These are phyloP conservation scores for Drosophila phalerata DNA, from an alignment of 2,888 invertebrate genomes.

Conservation along the genomic window DNA sequence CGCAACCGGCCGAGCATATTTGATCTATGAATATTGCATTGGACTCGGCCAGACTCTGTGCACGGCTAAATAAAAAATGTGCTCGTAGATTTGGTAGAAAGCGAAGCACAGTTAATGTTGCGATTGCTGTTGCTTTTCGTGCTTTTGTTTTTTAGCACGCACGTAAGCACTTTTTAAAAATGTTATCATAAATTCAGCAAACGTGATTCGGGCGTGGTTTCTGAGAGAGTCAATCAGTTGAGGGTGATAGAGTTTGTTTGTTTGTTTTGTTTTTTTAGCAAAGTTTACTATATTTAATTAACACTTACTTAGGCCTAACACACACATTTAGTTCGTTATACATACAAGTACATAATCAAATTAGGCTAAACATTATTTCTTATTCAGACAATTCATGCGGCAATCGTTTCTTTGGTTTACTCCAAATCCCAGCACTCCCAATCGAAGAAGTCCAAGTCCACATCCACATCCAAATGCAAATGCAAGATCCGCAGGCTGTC, in stretches of 20 bases:
- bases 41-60: slow-evolving; percentile 47
- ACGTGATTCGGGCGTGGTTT: slow-evolving; percentile 43
- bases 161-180: slow-evolving; percentile 69
- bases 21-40: slow-evolving; percentile 75
- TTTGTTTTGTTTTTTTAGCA: slow-evolving; percentile 45
- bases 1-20: slow-evolving; percentile 45
- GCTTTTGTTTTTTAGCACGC: slow-evolving; percentile 70
- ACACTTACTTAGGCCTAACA: slow-evolving; percentile 77
- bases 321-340: slow-evolving; percentile 76
- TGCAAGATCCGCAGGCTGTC: slow-evolving; percentile 56
- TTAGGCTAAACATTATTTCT: slow-evolving; percentile 72
- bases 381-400: slow-evolving; percentile 71
- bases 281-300: slow-evolving; percentile 74
- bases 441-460: slow-evolving; percentile 9
- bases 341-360: slow-evolving; percentile 52
- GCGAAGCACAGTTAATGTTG: slow-evolving; percentile 44
- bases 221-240: slow-evolving; percentile 15
- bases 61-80: slow-evolving; percentile 46
- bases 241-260: slow-evolving; percentile 10
- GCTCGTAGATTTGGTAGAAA: slow-evolving; percentile 59
- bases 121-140: slow-evolving; percentile 17
- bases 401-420: slow-evolving; percentile 74
- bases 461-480: slow-evolving; percentile 55
- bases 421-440: slow-evolving; percentile 18
- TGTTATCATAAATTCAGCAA: slow-evolving; percentile 70